These are phyloP conservation scores for Morinoia aosen DNA, from an alignment of 2,888 invertebrate genomes.

Conservation along the genomic window DNA sequence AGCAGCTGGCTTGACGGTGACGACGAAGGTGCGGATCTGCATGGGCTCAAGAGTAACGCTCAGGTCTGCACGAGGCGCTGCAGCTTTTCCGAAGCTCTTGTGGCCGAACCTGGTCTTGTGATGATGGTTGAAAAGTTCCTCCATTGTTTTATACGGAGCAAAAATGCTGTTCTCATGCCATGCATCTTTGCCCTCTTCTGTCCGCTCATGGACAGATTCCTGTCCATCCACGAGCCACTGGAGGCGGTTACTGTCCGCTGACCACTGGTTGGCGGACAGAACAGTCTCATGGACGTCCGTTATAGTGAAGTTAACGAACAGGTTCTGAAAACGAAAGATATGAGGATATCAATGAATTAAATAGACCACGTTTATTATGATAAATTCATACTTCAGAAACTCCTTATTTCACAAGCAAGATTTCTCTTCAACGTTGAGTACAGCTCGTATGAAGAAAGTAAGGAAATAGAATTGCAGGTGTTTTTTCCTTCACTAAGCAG, in stretches of 20 bases:
- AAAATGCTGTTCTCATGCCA: neutral
- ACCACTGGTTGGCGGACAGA: slow-evolving; percentile 80
- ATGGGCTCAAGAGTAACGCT: slow-evolving; percentile 78
- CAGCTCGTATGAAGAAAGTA: too few relatives aligned
- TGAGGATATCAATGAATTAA: neutral
- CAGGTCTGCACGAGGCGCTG: slow-evolving; percentile 68
- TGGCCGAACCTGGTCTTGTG: too few relatives aligned
- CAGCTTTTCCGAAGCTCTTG: neutral
- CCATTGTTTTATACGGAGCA: neutral
- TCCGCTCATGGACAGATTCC: neutral
- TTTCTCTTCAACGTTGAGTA: too few relatives aligned
- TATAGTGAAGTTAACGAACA: slow-evolving; percentile 77
- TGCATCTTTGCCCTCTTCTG: neutral
- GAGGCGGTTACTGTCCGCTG: slow-evolving; percentile 75
- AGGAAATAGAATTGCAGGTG: too few relatives aligned
- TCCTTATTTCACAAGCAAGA: too few relatives aligned
- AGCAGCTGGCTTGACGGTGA: slow-evolving; percentile 68
- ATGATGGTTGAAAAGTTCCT: neutral
- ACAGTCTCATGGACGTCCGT: slow-evolving; percentile 78
- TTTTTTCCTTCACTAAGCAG: too few relatives aligned
- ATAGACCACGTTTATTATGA: too few relatives aligned
- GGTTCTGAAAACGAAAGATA: slow-evolving; percentile 70
- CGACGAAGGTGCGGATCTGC: slow-evolving; percentile 81
- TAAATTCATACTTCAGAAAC: too few relatives aligned
- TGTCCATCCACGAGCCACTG: slow-evolving; percentile 73